Evolutionary conservation across 2,888 invertebrate genomes (phyloP).

Genomic region (Chrysolina haemoptera): DNA sequence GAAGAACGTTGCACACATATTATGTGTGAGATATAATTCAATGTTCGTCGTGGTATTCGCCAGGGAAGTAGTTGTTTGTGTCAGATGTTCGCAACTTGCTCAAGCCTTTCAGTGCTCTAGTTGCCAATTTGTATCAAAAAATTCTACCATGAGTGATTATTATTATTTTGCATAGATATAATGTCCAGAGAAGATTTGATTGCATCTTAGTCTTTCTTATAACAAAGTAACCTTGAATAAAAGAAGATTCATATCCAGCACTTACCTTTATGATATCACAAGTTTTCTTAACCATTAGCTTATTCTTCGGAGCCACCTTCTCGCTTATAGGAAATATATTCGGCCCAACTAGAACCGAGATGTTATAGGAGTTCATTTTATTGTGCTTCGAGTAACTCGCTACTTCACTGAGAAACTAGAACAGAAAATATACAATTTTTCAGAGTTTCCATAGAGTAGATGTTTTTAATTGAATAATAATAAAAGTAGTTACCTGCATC

Average conservation of each 20-base stretch:
- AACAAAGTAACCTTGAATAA: no score
- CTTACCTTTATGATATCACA: conserved; percentile 59
- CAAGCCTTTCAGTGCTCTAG: no score
- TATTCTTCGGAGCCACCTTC: conserved; percentile 71
- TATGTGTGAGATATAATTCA: no score
- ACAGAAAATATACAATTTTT: conserved; percentile 46
- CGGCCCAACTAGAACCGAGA: conserved; percentile 89
- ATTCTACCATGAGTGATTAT: no score
- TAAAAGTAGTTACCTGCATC: conserved; percentile 77
- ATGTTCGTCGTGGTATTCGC: no score
- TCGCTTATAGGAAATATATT: conserved; percentile 87
- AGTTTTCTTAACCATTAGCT: conserved; percentile 62
- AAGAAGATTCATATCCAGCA: background rate
- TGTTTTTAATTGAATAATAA: background rate
- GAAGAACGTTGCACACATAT: no score
- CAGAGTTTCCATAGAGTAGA: conserved; percentile 15
- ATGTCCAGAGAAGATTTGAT: no score
- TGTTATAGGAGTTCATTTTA: conserved; percentile 87
- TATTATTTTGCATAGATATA: no score
- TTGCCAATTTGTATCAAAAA: no score
- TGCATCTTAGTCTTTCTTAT: no score
- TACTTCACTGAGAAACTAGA: conserved; percentile 80
- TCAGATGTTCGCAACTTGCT: no score
- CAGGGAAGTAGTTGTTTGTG: no score
- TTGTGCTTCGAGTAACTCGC: conserved; percentile 80